phyloP scores from a whole-genome alignment of 2,797 vertebrate species.

The Gila robusta region DNA sequence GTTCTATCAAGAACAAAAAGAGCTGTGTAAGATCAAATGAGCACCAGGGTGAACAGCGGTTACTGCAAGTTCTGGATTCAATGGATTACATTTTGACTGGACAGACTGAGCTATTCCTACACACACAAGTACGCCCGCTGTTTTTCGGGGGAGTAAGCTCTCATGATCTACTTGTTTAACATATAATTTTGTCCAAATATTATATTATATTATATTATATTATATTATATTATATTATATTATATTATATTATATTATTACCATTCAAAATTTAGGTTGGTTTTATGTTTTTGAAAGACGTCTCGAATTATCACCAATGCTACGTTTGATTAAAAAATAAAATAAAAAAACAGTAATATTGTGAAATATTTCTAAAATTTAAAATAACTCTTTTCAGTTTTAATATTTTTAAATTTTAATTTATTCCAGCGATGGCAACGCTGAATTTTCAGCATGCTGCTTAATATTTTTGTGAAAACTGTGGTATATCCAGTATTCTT shows the following conservation, averaged over 20 bases:
- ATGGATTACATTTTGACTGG: conserved; percentile 7
- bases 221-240: too few species aligned
- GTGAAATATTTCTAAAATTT: not conserved
- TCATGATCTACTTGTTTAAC: not conserved
- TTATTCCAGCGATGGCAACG: not conserved
- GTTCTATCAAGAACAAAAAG: conserved; percentile 37
- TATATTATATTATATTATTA: too few species aligned
- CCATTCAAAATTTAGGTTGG: too few species aligned
- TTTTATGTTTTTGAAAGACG: too few species aligned
- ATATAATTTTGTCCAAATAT: too few species aligned
- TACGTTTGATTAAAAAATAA: too few species aligned
- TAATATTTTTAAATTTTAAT: not conserved
- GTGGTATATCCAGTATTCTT: too few species aligned
- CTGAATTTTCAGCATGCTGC: not conserved
- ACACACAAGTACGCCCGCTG: not conserved
- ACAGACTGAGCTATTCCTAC: not conserved
- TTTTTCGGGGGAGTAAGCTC: not conserved
- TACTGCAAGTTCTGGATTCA: conserved; percentile 3
- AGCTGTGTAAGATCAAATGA: conserved; percentile 29
- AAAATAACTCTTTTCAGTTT: not conserved
- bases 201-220: too few species aligned
- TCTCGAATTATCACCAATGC: too few species aligned
- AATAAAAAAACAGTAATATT: too few species aligned
- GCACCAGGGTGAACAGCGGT: not conserved
- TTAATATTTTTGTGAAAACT: too few species aligned